Base-by-base conservation (phyloP, 2,888 invertebrate species). In the Acronicta alni region DNA sequence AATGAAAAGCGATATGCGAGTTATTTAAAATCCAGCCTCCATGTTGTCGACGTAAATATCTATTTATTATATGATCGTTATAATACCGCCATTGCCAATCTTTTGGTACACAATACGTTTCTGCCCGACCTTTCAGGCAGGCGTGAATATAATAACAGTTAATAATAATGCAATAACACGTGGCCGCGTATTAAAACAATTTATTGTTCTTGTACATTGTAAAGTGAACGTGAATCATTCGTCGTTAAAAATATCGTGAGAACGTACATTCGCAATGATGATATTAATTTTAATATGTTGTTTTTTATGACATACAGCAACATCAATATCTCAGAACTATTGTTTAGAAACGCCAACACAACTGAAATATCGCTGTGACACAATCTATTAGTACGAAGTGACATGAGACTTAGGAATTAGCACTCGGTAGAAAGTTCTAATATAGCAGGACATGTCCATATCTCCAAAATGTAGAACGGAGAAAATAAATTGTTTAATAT, bases 151-250 rank as follows among this genome's bases (percentile, higher is more conserved):
- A 17, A n/a, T 26, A 35, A 30, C 15, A 39, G 17, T 41, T 8
- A 69, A 56, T 43, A 56, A 35, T 69, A 46, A n/a, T 17, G 15
- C 8, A 43, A 9, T 7, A 59, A 51, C 59, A 71, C 67, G 60
- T 67, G 67, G 30, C 41, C 20, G 15, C 5, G 16, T 41, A 37
- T 18, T 46, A 49, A 46, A 58, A 46, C 37, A 32, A 47, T 51
- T 43, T 51, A 52, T 23, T 16, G 16, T 18, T n/a, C 51, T 23
- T 7, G 17, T 20, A 71, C 47, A 55, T 42, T 42, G 47, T 66
- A 52, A 44, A 18, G 18, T 42, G 12, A 23, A 17, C 51, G 54
- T 68, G 72, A 72, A 52, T 71, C 67, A 71, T 42, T 23, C 48
- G 15, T 43, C 51, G 32, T 48, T 45, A 35, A 69, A 30, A 35